Conservation (phyloP, 2,797 vertebrate genomes). For the Leptoclinus maculatus region DNA sequence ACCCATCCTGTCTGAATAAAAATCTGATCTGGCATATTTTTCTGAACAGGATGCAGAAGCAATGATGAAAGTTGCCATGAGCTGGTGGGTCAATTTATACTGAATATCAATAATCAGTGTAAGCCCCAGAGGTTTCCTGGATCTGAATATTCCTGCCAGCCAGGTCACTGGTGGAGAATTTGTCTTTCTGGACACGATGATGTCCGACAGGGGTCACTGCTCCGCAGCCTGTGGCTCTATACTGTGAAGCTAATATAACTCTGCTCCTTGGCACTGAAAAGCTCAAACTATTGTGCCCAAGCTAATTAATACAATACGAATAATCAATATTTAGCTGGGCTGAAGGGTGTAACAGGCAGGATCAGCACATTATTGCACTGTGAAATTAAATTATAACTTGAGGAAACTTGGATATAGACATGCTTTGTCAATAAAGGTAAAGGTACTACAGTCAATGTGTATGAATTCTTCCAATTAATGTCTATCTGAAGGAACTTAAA, state of each 20-base stretch:
- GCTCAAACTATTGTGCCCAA: slow-evolving; percentile 40
- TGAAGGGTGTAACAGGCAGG: slow-evolving; percentile 45
- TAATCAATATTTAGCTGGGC: slow-evolving; percentile 72
- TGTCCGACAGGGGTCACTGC: slow-evolving; percentile 57
- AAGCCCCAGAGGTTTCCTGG: slow-evolving; percentile 53
- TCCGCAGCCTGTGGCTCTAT: slow-evolving; percentile 42
- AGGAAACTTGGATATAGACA: slow-evolving; percentile 42
- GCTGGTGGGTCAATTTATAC: slow-evolving; percentile 57
- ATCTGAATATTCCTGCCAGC: slow-evolving; percentile 45
- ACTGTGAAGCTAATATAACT: slow-evolving; percentile 62
- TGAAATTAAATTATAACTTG: slow-evolving; percentile 55
- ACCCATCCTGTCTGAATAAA: slow-evolving; percentile 58
- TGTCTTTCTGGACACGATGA: slow-evolving; percentile 51
- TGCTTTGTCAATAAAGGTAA: slow-evolving; percentile 28
- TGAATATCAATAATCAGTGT: slow-evolving; percentile 64
- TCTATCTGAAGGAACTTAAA: not conserved
- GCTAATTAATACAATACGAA: slow-evolving; percentile 69
- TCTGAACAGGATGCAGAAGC: slow-evolving; percentile 57
- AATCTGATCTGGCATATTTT: slow-evolving; percentile 71
- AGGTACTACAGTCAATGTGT: not conserved
- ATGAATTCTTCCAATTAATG: not conserved
- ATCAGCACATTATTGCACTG: slow-evolving; percentile 62
- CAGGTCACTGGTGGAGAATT: slow-evolving; percentile 47
- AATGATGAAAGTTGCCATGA: slow-evolving; percentile 54
- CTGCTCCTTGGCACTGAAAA: slow-evolving; percentile 56